A percentile compares a stretch with the other conserved stretches of the same genome.
Evolutionary conservation across 2,797 vertebrate genomes (phyloP).

Genomic region (Acanthurus leucopareius): DNA sequence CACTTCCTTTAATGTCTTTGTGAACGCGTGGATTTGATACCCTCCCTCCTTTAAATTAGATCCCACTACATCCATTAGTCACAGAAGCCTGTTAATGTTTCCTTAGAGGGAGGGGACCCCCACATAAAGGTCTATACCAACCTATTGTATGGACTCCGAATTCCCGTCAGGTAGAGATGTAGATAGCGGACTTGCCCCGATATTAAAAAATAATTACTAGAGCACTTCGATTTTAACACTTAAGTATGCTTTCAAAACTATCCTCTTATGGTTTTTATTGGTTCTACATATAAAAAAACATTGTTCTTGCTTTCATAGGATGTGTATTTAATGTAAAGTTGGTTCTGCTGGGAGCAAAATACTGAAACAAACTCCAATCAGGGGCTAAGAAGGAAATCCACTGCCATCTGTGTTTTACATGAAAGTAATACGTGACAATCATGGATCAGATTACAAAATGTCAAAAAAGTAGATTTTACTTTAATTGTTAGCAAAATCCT

Average conservation of each 20-base stretch:
- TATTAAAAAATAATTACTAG: too few relatives aligned
- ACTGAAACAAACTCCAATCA: background rate
- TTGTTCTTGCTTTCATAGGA: background rate
- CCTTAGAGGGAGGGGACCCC: constrained; percentile 51
- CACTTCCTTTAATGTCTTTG: constrained; percentile 74
- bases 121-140: constrained; percentile 34
- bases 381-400: background rate
- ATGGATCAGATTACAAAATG: background rate
- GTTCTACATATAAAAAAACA: background rate
- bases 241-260: too few relatives aligned
- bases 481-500: too few relatives aligned
- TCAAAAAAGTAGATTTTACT: background rate
- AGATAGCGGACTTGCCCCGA: background rate
- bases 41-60: constrained; percentile 72
- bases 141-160: constrained; percentile 38
- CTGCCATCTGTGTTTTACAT: background rate
- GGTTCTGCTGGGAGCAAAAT: background rate
- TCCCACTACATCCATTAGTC: constrained; percentile 72
- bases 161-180: constrained; percentile 15
- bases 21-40: constrained; percentile 69
- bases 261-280: background rate
- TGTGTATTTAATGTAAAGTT: background rate
- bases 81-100: constrained; percentile 69
- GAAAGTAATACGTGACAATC: background rate
- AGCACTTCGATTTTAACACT: too few relatives aligned